Base-by-base conservation (phyloP, 2,113 vertebrate genomes). In the Polypterus senegalus region DNA sequence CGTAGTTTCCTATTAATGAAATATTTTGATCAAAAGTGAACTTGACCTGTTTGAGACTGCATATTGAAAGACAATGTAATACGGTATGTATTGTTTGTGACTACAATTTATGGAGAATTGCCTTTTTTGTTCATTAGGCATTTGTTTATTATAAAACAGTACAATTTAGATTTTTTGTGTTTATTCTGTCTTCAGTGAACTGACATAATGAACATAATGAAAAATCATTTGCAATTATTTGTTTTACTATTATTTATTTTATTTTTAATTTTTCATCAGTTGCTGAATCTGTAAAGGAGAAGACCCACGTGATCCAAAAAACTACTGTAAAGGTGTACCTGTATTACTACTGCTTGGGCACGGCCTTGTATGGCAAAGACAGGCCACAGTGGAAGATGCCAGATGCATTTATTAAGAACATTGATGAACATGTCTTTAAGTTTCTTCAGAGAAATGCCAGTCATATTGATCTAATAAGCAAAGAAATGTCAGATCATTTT, bases 321-420 rank as follows among this genome's bases (percentile, higher is more conserved):
- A 72, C 71, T 4, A 77, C 78, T 0, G 65, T 97, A 49, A 85
- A 60, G 59, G 83, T 92, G 64, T 89, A 88, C 67, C 90, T 87
- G 3, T 93, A 88, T 71, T 93, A 89, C 4, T 2, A 61, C 8
- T 85, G 83, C 0, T 66, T 96, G 79, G 83, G 79, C 63, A 69
- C 73, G 46, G 87, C 88, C n/a, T 74, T 95, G 0, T 95, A 93
- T 57, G 92, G 91, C 4, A 83, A 86, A 67, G 79, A 88, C 44
- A 81, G 81, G 53, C 91, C 86, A 2, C 49, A 71, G 45, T 61
- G 86, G 52, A 89, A 80, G 67, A 77, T 86, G 44, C 93, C 89
- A 5, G 77, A 84, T 56, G 67, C 82, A 4, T 46, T 89, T 47
- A 76, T 57, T 51, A 45, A 88, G 60, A 64, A 71, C 4, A 49